These are phyloP conservation scores for Apocheima hispidaria DNA, from an alignment of 2,888 invertebrate genomes.

Conservation along the genomic window DNA sequence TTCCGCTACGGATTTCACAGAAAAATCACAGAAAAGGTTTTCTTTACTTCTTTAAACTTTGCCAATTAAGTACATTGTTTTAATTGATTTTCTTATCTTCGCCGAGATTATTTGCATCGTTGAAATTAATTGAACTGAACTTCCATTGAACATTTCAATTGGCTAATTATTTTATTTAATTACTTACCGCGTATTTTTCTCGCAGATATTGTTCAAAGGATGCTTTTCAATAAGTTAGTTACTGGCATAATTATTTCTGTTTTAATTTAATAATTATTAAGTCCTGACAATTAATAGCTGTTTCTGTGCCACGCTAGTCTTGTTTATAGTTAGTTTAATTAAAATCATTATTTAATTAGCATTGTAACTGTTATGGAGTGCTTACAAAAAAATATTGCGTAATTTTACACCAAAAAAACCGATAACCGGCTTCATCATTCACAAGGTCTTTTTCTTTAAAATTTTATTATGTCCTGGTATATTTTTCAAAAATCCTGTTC, in stretches of 20 bases:
- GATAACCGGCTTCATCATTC: conserved; percentile 13
- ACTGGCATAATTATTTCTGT: not conserved
- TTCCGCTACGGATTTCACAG: no score
- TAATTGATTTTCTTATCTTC: no score
- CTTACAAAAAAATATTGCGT: conserved; percentile 6
- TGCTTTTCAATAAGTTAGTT: not conserved
- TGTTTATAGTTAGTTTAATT: conserved; percentile 43
- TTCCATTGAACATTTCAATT: no score
- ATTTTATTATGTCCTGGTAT: conserved; percentile 8
- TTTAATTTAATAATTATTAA: conserved; percentile 37
- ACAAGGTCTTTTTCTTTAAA: conserved; percentile 11
- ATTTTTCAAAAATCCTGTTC: conserved; percentile 17
- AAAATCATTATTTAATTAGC: conserved; percentile 31
- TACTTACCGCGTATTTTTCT: not conserved
- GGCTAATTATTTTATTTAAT: no score
- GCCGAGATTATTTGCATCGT: no score
- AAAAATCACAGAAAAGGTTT: no score
- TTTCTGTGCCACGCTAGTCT: conserved; percentile 48
- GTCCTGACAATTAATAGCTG: conserved; percentile 45
- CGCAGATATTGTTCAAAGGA: not conserved
- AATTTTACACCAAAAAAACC: conserved; percentile 7
- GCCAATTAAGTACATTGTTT: no score
- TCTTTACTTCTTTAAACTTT: no score
- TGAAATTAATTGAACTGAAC: no score
- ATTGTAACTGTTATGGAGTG: conserved; percentile 34